A percentile compares a stretch with the other conserved stretches of the same genome.
Conservation (phyloP, 92 coral and sea anemone genomes). For the Umimayanthus chanpuru region DNA sequence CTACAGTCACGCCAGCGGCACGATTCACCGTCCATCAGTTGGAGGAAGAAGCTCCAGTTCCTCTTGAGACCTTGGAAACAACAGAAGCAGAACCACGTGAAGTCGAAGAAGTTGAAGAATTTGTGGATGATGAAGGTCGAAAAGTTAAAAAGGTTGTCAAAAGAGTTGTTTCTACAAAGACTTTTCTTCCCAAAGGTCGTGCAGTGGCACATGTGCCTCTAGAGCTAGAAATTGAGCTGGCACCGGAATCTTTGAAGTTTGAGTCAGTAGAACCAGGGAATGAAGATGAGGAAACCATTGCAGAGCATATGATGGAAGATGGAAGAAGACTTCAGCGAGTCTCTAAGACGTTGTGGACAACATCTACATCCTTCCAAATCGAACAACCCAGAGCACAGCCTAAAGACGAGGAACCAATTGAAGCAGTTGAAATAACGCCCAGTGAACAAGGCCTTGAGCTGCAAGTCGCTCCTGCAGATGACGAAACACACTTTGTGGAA, state of each 20-base stretch:
- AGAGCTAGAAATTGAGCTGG: slow-evolving; percentile 32
- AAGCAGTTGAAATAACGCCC: slow-evolving; percentile 26
- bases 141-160: slow-evolving; percentile 23
- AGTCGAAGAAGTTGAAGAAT: slow-evolving; percentile 50
- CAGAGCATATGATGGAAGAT: slow-evolving; percentile 3
- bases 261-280: neutral
- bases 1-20: slow-evolving; percentile 27
- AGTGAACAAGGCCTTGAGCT: slow-evolving; percentile 21
- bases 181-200: neutral
- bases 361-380: slow-evolving; percentile 3
- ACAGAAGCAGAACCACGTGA: slow-evolving; percentile 18
- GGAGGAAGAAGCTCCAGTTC: slow-evolving; percentile 12
- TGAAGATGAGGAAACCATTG: neutral
- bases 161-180: slow-evolving; percentile 25
- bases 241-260: neutral
- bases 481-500: slow-evolving; percentile 42
- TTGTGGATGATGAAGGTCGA: slow-evolving; percentile 45
- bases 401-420: slow-evolving; percentile 9
- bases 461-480: slow-evolving; percentile 26
- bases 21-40: slow-evolving; percentile 29
- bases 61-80: slow-evolving; percentile 12
- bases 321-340: slow-evolving; percentile 24
- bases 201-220: slow-evolving; percentile 24
- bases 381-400: neutral
- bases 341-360: slow-evolving; percentile 33